A percentile compares a stretch with the other conserved stretches of the same genome.
Evolutionary conservation across 2,888 invertebrate species (phyloP).

Genomic region (Lasioglossum zephyrum): DNA sequence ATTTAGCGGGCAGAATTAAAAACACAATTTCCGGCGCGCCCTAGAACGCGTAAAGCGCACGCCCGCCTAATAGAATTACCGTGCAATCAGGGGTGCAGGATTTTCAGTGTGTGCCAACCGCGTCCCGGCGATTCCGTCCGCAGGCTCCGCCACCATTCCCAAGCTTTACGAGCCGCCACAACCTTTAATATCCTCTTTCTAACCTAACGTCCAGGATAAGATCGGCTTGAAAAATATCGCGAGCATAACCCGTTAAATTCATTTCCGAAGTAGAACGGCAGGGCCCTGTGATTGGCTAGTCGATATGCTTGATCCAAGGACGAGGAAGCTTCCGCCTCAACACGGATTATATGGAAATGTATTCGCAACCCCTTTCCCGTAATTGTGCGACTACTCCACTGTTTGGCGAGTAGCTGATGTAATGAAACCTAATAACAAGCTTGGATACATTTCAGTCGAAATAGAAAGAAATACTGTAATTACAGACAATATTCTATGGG

Average conservation of each 20-base stretch:
- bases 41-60: constrained; percentile 64
- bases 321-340: background rate
- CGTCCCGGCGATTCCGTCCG: constrained; percentile 39
- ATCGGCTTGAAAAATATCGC: constrained; percentile 47
- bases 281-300: background rate
- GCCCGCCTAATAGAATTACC: constrained; percentile 79
- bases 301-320: background rate
- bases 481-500: background rate
- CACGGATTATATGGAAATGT: background rate
- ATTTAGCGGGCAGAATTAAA: constrained; percentile 80
- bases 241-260: constrained; percentile 46
- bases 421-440: background rate
- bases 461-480: background rate
- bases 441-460: background rate
- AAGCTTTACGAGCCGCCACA: constrained; percentile 57
- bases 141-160: constrained; percentile 20
- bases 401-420: background rate
- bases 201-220: constrained; percentile 52
- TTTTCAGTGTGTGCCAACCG: constrained; percentile 61
- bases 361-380: background rate
- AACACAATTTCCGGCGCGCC: constrained; percentile 78
- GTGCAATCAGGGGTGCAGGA: constrained; percentile 76
- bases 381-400: background rate
- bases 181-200: constrained; percentile 60
- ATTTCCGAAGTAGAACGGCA: constrained; percentile 37